Base-by-base conservation (phyloP, 2,113 vertebrate genomes). In the Prolemur simus region DNA sequence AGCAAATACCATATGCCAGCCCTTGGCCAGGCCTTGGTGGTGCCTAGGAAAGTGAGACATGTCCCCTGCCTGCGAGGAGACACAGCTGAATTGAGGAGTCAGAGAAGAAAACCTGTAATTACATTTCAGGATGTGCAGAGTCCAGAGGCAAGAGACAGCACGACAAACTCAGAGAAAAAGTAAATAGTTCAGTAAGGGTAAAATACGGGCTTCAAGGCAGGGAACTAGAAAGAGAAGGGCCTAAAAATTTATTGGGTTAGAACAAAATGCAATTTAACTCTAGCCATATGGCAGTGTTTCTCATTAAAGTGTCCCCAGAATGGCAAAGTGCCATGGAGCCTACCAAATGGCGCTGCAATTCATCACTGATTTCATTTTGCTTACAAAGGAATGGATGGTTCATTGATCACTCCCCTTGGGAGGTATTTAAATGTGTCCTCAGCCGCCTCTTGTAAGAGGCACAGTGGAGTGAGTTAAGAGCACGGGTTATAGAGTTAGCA, bases 221-320 rank as follows among this genome's bases (percentile, higher is more conserved):
- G n/a, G 63, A 64, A 78, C n/a, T 13, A 66, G 5, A 71, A 69
- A 89, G 80, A 66, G 14, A 78, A 86, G 39, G 25, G 29, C 54
- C 47, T 68, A 34, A 73, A 74, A 47, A 49, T 37, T 56, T 80
- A 93, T 73, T 80, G 73, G 60, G 77, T 86, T 93, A 90, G 93
- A 96, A 94, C 56, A 63, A 88, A 93, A 56, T 64, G 27, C 73
- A 91, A 91, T 69, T 96, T 76, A 85, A 73, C n/a, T 96, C 78
- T n/a, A 89, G 77, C 68, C 82, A 89, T 37, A 64, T 21, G 91
- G 68, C 34, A 42, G 47, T 37, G 10, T 39, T 82, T 86, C 34
- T 89, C 54, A 88, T 63, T 84, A 74, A 85, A 78, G 56, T 49
- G 71, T 68, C 83, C 34, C 86, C 74, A 4, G 56, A 71, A 85